These are phyloP conservation scores for Cheiracanthium punctorium DNA, from an alignment of 2,888 invertebrate genomes.

Conservation along the genomic window DNA sequence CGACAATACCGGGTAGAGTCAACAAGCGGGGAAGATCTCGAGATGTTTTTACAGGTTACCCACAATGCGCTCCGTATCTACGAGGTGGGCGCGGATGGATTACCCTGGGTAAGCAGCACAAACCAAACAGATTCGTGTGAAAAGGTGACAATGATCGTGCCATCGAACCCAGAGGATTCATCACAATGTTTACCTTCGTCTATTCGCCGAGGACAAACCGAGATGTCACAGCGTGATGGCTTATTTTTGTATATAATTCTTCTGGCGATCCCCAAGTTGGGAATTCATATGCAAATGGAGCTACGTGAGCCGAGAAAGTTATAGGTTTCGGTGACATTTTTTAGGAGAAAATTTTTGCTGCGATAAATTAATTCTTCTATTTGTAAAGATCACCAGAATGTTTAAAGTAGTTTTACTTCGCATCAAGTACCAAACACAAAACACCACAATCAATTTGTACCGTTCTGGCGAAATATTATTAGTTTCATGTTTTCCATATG, in stretches of 20 bases:
- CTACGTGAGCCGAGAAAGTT: too few relatives aligned
- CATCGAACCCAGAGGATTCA: background rate
- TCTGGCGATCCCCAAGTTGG: background rate
- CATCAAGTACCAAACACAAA: too few relatives aligned
- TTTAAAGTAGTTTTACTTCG: too few relatives aligned
- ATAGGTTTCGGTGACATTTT: too few relatives aligned
- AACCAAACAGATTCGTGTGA: background rate
- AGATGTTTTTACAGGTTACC: slow-evolving; percentile 43
- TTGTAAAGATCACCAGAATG: too few relatives aligned
- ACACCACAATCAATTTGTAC: too few relatives aligned
- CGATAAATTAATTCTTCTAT: too few relatives aligned
- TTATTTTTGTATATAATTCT: background rate
- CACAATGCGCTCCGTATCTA: background rate
- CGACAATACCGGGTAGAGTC: background rate
- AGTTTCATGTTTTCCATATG: too few relatives aligned
- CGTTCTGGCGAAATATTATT: too few relatives aligned
- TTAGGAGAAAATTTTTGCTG: too few relatives aligned
- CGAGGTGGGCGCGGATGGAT: slow-evolving; percentile 26
- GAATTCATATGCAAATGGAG: background rate
- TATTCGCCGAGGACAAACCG: background rate
- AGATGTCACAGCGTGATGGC: background rate
- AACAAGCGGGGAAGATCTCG: background rate
- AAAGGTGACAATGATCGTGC: slow-evolving; percentile 40
- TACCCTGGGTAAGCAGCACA: background rate
- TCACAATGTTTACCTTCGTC: background rate